Conservation (phyloP, 2,113 vertebrate genomes). For the Porphyrio hochstetteri region DNA sequence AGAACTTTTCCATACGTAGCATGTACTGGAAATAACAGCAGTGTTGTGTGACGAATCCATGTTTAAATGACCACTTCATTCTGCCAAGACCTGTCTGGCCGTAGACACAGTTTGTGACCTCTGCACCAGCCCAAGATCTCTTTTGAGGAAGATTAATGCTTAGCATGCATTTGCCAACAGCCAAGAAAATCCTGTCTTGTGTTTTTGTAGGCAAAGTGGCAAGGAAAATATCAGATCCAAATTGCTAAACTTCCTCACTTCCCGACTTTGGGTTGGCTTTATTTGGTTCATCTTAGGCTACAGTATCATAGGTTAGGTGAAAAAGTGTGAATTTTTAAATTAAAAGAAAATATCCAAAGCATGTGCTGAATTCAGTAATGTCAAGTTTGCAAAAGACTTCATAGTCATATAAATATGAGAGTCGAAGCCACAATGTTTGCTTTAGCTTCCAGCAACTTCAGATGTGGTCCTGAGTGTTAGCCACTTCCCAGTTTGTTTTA, state of each 20-base stretch:
- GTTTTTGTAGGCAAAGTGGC: background rate
- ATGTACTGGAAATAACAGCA: background rate
- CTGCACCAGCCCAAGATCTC: background rate
- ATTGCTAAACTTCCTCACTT: background rate
- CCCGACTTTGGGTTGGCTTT: fast-evolving
- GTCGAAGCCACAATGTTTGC: background rate
- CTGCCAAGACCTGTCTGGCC: background rate
- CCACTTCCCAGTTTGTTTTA: constrained; percentile 1
- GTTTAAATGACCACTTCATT: background rate
- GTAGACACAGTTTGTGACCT: fast-evolving
- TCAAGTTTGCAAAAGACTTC: background rate
- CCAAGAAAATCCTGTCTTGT: background rate
- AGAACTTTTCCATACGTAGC: background rate
- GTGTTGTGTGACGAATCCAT: background rate
- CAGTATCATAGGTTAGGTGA: background rate
- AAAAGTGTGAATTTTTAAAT: background rate
- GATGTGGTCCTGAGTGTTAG: background rate
- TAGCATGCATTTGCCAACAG: background rate
- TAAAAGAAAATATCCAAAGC: background rate
- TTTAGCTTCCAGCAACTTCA: background rate
- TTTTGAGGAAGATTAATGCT: background rate
- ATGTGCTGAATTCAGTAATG: background rate
- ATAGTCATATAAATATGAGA: background rate
- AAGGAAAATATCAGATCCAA: background rate
- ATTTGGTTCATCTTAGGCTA: background rate